Percentiles rank a stretch among this genome's conserved stretches.
phyloP scores from a whole-genome alignment of 2,113 vertebrate species.

The Onychostoma macrolepis region DNA sequence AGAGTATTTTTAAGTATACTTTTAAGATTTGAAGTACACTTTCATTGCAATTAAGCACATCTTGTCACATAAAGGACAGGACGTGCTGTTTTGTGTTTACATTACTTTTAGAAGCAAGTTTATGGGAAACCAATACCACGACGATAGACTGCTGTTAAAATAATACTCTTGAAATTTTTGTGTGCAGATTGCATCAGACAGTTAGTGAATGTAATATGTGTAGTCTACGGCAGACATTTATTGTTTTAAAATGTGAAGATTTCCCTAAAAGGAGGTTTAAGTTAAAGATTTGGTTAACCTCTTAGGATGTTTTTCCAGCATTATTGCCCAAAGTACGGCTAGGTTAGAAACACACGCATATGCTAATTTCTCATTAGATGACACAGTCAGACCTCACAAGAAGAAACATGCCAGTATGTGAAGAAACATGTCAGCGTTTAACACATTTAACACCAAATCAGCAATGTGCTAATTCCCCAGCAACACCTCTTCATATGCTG shows the following conservation, averaged over 20 bases:
- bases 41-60: not conserved
- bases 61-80: not conserved
- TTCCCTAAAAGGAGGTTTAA: not conserved
- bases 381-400: not conserved
- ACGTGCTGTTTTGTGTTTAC: not conserved
- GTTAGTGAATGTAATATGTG: not conserved
- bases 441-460: conserved; percentile 5
- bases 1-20: not conserved
- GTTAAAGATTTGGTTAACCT: not conserved
- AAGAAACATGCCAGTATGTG: not conserved
- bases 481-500: conserved; percentile 5
- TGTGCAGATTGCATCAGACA: not conserved
- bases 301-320: not conserved
- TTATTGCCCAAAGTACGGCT: not conserved
- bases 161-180: not conserved
- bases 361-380: not conserved
- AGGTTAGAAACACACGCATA: not conserved
- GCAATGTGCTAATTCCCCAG: not conserved
- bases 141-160: not conserved
- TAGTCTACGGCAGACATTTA: not conserved
- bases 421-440: conserved; percentile 7
- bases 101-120: not conserved
- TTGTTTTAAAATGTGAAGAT: conserved; percentile 3
- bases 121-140: not conserved
- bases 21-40: not conserved